These are phyloP conservation scores for Poecile montanus DNA, from an alignment of 2,797 vertebrate species.

Conservation along the genomic window DNA sequence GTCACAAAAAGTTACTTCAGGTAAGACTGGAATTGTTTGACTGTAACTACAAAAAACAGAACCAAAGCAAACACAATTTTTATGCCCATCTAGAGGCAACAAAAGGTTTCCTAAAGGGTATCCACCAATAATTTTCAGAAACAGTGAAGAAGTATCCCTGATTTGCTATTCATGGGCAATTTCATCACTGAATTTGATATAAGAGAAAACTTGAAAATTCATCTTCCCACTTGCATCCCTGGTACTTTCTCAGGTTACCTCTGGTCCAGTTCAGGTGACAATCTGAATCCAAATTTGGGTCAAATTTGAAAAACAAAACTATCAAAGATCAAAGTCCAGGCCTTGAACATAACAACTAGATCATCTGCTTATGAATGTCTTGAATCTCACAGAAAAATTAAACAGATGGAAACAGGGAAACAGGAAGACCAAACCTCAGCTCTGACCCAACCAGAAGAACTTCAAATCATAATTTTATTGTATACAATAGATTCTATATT, in stretches of 20 bases:
- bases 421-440: neutral
- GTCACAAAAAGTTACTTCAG: neutral
- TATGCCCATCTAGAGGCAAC: neutral
- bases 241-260: neutral
- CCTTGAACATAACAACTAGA: neutral
- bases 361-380: neutral
- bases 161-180: neutral
- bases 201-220: neutral
- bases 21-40: neutral
- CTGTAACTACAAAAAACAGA: neutral
- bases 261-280: neutral
- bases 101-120: neutral
- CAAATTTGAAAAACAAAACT: neutral
- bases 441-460: neutral
- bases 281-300: neutral
- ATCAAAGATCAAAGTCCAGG: neutral
- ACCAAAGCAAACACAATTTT: neutral
- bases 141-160: neutral
- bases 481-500: neutral
- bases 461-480: neutral
- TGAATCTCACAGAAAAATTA: neutral
- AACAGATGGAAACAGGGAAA: neutral
- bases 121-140: neutral
- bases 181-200: neutral
- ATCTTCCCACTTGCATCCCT: neutral